Evolutionary conservation across 2,113 vertebrate species (phyloP).

Genomic region (Pitta sordida): DNA sequence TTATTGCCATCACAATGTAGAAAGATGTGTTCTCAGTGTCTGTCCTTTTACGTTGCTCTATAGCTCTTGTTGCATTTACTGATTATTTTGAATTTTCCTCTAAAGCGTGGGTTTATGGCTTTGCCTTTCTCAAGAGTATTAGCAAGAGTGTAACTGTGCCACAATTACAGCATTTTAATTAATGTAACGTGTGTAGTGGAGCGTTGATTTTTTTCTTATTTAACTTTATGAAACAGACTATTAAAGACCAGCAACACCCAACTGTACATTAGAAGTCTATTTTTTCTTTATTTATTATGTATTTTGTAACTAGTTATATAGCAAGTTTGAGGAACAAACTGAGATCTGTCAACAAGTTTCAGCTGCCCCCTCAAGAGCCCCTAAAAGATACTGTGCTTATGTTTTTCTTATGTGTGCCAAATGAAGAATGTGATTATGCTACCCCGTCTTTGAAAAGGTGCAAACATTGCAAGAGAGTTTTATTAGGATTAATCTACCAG

Average conservation of each 20-base stretch:
- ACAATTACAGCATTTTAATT: not conserved
- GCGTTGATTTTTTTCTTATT: not conserved
- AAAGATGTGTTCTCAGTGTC: not conserved
- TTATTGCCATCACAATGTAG: not conserved
- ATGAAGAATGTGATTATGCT: not conserved
- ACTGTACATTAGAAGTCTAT: not conserved
- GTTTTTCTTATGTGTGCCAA: not conserved
- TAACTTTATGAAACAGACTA: not conserved
- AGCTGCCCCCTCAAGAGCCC: not conserved
- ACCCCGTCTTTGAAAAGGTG: not conserved
- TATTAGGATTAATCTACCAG: not conserved
- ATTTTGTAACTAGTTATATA: not conserved
- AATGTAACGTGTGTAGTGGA: not conserved
- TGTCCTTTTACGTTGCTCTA: not conserved
- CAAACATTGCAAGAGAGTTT: not conserved
- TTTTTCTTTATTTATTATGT: not conserved
- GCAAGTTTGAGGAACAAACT: not conserved
- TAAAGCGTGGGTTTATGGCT: not conserved
- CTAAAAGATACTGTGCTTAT: not conserved
- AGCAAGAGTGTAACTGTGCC: not conserved
- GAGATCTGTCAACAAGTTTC: not conserved
- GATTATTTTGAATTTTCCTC: not conserved
- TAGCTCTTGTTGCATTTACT: not conserved
- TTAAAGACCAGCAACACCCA: not conserved
- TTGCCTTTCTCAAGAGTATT: not conserved